Base-by-base conservation (phyloP, 2,888 invertebrate species). In the Tortricodes alternella region DNA sequence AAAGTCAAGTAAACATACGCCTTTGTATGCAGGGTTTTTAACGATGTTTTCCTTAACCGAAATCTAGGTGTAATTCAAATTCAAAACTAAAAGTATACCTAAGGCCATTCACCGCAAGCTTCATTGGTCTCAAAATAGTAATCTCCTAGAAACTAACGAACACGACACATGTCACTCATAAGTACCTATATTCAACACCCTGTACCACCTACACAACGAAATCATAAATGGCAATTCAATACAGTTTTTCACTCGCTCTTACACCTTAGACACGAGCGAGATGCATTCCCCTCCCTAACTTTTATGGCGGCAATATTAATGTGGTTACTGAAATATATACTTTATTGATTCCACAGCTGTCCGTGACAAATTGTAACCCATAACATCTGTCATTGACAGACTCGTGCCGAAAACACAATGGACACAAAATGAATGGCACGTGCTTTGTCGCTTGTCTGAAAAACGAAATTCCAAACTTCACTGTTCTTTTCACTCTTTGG, bases 281-380 rank as follows among this genome's bases (percentile, higher is more conserved):
- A 32, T 9, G 8, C 24, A 46, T 37, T 48, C 41, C 24, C 39
- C 39, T 48, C 39, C 46, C 16, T 39, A 18, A 53, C 23, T n/a
- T 29, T n/a, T 29, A n/a, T 29, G 11, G 32, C 7, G 13, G 32
- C 9, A 29, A 29, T 27, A 49, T 44, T 23, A 46, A 35, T 48
- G 35, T 19, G 35, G 24, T 23, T 13, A 43, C 11, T 48, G 41
- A 52, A 52, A 44, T 18, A 39, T n/a, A n/a, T 43, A 34, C n/a
- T 41, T 16, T 48, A 55, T 55, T 48, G 48, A 55, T 55, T 35
- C 41, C 41, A 48, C 55, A 55, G 48, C 55, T 55, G 55, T 48
- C 41, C 53, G 43, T 49, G 55, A 55, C 55, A 48, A 55, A 55
- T 55, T 19, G 35, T 32, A 53, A n/a, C n/a, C 38, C 46, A 46